These are phyloP conservation scores for Caenorhabditis drosophilae DNA, from an alignment of 2,888 invertebrate species.

Conservation along the genomic window DNA sequence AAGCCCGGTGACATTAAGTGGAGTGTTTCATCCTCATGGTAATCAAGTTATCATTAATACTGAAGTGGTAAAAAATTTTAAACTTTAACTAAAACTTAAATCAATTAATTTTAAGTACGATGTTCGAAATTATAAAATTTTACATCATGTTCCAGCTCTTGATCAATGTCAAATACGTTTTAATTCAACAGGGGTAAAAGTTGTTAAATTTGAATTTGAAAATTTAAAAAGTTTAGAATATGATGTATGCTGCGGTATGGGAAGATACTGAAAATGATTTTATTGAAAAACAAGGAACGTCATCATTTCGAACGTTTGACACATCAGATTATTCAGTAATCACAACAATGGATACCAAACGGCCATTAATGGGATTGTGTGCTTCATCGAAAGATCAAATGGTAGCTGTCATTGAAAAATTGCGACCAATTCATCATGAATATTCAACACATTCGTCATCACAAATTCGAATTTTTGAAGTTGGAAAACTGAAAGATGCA, in stretches of 20 bases:
- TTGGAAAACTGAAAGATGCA: constrained; percentile 78
- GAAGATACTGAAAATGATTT: constrained; percentile 7
- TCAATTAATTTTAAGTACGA: constrained; percentile 79
- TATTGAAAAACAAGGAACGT: not conserved
- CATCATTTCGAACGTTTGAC: constrained; percentile 85
- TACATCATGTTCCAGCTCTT: constrained; percentile 89
- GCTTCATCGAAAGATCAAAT: constrained; percentile 84
- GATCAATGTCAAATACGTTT: constrained; percentile 89
- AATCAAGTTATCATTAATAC: constrained; percentile 86
- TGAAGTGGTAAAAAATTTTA: constrained; percentile 76
- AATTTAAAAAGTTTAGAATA: constrained; percentile 19
- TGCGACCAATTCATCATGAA: constrained; percentile 3
- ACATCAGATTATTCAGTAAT: constrained; percentile 81
- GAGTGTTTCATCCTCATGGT: constrained; percentile 62
- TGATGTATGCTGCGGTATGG: constrained; percentile 29
- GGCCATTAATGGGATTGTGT: constrained; percentile 84
- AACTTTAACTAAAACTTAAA: not conserved
- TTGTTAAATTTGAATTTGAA: constrained; percentile 5
- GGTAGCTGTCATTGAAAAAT: constrained; percentile 84
- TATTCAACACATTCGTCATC: constrained; percentile 15
- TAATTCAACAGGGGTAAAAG: constrained; percentile 78
- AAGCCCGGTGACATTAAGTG: constrained; percentile 73
- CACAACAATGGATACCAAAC: constrained; percentile 91
- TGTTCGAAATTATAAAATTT: constrained; percentile 86
- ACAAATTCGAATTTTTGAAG: constrained; percentile 16